Evolutionary conservation across 2,113 vertebrate species (phyloP).

Genomic region (Eleginops maclovinus): DNA sequence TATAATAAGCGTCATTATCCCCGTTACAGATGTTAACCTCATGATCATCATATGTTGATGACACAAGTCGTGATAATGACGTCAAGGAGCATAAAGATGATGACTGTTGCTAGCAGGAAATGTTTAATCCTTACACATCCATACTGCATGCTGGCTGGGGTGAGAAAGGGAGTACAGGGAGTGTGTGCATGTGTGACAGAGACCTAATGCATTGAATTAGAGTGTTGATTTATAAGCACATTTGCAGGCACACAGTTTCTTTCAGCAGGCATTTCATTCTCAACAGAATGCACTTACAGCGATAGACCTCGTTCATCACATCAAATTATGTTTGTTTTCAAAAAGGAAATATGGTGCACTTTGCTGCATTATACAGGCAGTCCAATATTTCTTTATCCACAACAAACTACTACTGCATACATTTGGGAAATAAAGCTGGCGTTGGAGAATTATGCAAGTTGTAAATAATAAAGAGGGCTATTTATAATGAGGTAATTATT

Average conservation of each 20-base stretch:
- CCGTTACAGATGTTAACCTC: background rate
- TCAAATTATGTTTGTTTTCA: background rate
- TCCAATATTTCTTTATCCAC: background rate
- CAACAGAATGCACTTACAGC: slow-evolving; percentile 1
- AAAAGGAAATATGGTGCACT: background rate
- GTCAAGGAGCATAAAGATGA: background rate
- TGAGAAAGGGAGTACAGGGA: background rate
- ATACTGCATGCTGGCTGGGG: background rate
- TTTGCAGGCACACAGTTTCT: background rate
- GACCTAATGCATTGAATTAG: slow-evolving; percentile 3
- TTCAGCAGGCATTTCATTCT: slow-evolving; percentile 1
- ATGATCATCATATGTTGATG: background rate
- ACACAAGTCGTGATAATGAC: background rate
- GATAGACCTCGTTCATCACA: slow-evolving; percentile 11
- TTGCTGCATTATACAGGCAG: background rate
- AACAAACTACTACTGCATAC: background rate
- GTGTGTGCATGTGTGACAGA: slow-evolving; percentile 7
- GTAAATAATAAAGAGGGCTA: too few species aligned
- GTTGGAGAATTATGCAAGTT: slow-evolving; percentile 19
- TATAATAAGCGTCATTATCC: background rate
- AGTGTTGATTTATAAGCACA: slow-evolving; percentile 1
- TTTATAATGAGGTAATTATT: background rate
- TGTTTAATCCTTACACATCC: background rate
- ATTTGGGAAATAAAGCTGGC: background rate
- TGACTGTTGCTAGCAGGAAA: background rate